Conservation (phyloP, 2,113 vertebrate species). For the Chaetura pelagica region DNA sequence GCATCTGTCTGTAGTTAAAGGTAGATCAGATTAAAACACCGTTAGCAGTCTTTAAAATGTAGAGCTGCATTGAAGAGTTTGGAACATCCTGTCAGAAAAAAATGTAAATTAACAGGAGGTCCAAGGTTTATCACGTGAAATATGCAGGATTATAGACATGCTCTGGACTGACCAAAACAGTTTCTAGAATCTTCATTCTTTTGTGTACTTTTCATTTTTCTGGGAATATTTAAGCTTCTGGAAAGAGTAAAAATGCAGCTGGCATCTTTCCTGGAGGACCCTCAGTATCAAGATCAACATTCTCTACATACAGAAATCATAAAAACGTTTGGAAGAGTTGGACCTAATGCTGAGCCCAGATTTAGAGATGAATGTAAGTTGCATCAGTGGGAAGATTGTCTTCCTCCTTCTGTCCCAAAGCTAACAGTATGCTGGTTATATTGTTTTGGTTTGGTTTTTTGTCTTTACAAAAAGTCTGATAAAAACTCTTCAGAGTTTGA, state of each 20-base stretch:
- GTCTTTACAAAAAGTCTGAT: neutral
- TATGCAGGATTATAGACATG: neutral
- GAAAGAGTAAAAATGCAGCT: constrained; percentile 99
- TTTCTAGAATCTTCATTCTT: neutral
- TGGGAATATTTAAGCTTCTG: constrained; percentile 83
- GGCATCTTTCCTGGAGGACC: constrained; percentile 96
- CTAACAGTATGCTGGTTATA: neutral
- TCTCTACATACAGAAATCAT: constrained; percentile 98
- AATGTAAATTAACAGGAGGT: neutral
- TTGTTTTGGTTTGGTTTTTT: neutral
- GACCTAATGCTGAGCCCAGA: constrained; percentile 95
- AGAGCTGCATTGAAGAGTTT: neutral
- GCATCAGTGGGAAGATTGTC: neutral
- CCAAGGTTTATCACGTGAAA: neutral
- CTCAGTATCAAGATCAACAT: constrained; percentile 98
- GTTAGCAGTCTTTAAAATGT: neutral
- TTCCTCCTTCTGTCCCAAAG: neutral
- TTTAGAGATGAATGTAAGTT: constrained; percentile 97
- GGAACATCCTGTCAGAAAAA: neutral
- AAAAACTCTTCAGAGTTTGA: neutral
- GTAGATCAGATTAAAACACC: neutral
- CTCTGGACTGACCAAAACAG: neutral
- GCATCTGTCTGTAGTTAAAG: neutral
- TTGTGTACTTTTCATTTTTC: constrained; percentile 2
- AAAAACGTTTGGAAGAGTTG: constrained; percentile 95